Evolutionary conservation across 2,113 vertebrate species (phyloP), one percentile per base, ranked within the genome.

Genomic region (Theropithecus gelada): DNA sequence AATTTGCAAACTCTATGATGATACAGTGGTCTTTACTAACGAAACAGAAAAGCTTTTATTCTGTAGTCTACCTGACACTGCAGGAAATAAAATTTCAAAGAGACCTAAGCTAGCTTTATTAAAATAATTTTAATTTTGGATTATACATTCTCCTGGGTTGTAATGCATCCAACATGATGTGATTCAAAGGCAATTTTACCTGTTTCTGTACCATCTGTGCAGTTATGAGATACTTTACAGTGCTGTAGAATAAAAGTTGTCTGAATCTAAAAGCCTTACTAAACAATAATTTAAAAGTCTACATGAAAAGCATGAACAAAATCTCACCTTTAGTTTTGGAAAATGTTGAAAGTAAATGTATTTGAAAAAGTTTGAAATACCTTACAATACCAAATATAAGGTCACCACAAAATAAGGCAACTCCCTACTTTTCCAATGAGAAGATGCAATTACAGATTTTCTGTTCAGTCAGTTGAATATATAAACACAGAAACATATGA

Each of bases 21-120:
- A 94, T 73, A 85, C 55, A 23, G 70, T 92, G 80, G 45, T 96
- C 59, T 90, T 97, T 3, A 2, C 48, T 98, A 98, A 98, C 93
- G 96, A 98, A 98, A 94, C 50, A 98, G 91, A 98, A 98, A 98
- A 78, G 23, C 25, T 97, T 98, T 94, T 93, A 97, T 93, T 98
- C 94, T 98, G 20, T 94, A 80, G 93, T 98, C 96, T 94, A 78
- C 94, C 88, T 98, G 40, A 90, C 93, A 97, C 55, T 98, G 82
- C 82, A 85, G 92, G 96, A 98, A 98, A 97, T 61, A 98, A 97
- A 98, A 96, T 94, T 93, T 97, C 98, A 96, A 94, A 97, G 85
- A 97, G 23, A 35, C 88, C 72, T 25, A 95, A 82, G 50, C 40
- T 98, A 64, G 27, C 27, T 45, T 97, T 98, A 96, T 94, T 91